A percentile compares a stretch with the other conserved stretches of the same genome.
Conservation (phyloP, 2,113 vertebrate genomes). For the Macaca mulatta region DNA sequence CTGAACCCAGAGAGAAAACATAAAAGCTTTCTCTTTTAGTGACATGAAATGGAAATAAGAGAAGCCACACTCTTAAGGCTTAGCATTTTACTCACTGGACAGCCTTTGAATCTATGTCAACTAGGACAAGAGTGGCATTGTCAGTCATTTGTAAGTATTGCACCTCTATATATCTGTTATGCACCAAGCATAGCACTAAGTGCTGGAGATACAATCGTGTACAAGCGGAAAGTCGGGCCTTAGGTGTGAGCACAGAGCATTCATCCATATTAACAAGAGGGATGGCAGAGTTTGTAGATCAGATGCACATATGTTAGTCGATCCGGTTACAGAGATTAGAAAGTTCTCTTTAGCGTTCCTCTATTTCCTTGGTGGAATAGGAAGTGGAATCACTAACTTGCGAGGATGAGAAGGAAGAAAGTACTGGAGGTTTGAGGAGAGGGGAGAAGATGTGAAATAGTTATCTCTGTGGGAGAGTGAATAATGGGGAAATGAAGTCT, state of each 20-base stretch:
- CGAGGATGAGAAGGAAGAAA: neutral
- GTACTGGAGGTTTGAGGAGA: neutral
- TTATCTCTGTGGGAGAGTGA: neutral
- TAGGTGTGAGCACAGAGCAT: neutral
- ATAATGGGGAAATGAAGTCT: neutral
- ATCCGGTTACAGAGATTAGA: neutral
- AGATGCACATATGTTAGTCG: neutral
- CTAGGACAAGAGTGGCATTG: neutral
- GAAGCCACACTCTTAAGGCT: neutral
- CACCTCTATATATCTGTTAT: neutral
- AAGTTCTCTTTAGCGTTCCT: neutral
- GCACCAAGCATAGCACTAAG: neutral
- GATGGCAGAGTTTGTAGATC: neutral
- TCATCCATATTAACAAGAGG: neutral
- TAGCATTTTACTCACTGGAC: neutral
- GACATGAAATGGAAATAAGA: neutral
- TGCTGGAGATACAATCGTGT: neutral
- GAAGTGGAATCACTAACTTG: neutral
- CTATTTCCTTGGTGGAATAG: neutral
- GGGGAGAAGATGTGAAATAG: neutral
- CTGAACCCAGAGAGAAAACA: neutral
- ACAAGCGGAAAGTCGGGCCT: neutral
- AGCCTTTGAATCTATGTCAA: neutral
- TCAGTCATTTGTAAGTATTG: neutral
- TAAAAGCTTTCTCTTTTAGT: neutral